Conservation (phyloP, 2,797 vertebrate species). For the Lemur catta region DNA sequence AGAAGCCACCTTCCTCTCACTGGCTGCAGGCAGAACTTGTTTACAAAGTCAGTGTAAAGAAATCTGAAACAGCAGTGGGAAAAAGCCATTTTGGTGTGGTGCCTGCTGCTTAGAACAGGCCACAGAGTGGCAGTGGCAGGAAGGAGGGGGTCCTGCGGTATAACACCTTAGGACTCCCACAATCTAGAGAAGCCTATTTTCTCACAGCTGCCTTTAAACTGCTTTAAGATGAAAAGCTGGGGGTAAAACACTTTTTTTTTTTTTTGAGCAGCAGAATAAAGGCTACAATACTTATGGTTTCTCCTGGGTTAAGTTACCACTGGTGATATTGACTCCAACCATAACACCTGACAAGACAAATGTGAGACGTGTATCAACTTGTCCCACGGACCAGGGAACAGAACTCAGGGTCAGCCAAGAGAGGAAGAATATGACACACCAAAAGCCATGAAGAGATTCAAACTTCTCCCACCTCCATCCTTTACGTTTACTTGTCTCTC, state of each 20-base stretch:
- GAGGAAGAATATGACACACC: not conserved
- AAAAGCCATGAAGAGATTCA: not conserved
- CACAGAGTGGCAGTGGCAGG: not conserved
- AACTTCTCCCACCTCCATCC: not conserved
- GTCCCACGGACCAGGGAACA: not conserved
- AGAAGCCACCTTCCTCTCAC: not conserved
- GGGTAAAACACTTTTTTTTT: not conserved
- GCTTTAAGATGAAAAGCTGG: not conserved
- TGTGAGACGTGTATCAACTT: not conserved
- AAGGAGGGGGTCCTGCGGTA: not conserved
- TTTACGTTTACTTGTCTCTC: conserved; percentile 22
- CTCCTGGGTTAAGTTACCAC: conserved; percentile 21
- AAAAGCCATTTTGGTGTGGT: conserved; percentile 20
- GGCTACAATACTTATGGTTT: not conserved
- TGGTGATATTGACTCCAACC: not conserved
- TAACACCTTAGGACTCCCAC: not conserved
- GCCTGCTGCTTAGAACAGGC: not conserved
- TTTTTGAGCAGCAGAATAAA: conserved; percentile 44
- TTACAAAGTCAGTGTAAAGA: conserved; percentile 51
- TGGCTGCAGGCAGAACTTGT: not conserved
- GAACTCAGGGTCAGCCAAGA: not conserved
- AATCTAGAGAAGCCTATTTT: not conserved
- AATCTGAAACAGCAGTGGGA: conserved; percentile 30
- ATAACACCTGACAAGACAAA: conserved; percentile 31
- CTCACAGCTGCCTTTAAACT: conserved; percentile 41